Base-by-base conservation (phyloP, 2,797 vertebrate genomes). In the Picus viridis region DNA sequence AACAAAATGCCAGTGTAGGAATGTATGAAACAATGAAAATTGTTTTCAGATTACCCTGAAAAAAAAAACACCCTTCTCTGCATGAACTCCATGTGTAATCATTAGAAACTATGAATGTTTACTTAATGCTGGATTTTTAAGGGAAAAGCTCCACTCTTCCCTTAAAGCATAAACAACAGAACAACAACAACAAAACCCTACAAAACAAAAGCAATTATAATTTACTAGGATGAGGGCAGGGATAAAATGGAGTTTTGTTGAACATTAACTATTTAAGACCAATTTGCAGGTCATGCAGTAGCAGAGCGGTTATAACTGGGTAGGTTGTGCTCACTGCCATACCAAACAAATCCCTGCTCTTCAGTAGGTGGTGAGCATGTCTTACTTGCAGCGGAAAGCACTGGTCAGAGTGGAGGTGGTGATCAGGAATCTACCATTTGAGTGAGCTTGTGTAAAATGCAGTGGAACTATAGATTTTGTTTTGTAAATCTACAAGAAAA, bases 401-500 rank as follows among this genome's bases (percentile, higher is more conserved):
- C 11, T 19, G 27, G 7, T 58, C 8, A 7, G 8, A 6, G 29
- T 12, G 2, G 2, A 24, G 45, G 51, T 5, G 2, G 2, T 58
- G 34, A 12, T n/a, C 43, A 59, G n/a, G 32, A 51, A 20, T 53
- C 27, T 51, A 9, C 56, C 39, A 5, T 64, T 82, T 58, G 6
- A 41, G 22, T 30, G 2, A 1, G 4, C 32, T 34, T n/a, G 29
- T 79, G 23, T 41, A 70, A 63, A 80, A 67, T 24, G 12, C 30
- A 54, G 17, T 1, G 3, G 27, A 73, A 10, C 26, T 59, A 14
- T 3, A 7, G 11, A 10, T 41, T 62, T 5, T 24, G 5, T 72
- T 81, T 67, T 67, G 14, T 83, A 43, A 29, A 47, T 47, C 19
- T n/a, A 0, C 36, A 53, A 76, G 30, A 54, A 84, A 75, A 80